Evolutionary conservation across 2,113 vertebrate species (phyloP).

Genomic region (Stegastes partitus): DNA sequence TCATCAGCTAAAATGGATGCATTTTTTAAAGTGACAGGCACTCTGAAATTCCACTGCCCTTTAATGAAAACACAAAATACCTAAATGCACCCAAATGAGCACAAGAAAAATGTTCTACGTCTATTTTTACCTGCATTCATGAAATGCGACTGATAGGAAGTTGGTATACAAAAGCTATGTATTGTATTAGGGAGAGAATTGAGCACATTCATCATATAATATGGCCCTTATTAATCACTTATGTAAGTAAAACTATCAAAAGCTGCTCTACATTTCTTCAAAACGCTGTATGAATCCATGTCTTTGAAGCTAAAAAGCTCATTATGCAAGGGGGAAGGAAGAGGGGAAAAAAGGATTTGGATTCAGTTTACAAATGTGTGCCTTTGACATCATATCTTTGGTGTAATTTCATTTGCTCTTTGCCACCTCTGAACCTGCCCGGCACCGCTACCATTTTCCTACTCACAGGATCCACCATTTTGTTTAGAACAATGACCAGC

Average conservation of each 20-base stretch:
- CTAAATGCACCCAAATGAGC: neutral
- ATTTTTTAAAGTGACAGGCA: neutral
- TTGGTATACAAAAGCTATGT: neutral
- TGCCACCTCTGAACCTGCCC: neutral
- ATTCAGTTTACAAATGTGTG: too few relatives aligned
- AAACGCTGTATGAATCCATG: neutral
- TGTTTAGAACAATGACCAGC: neutral
- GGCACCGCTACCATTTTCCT: neutral
- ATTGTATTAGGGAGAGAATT: too few relatives aligned
- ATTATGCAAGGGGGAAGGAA: neutral
- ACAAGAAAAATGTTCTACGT: neutral
- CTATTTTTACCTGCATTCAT: too few relatives aligned
- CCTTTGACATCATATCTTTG: neutral
- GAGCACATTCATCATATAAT: too few relatives aligned
- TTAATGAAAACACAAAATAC: too few relatives aligned
- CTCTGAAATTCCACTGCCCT: neutral
- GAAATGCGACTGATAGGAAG: neutral
- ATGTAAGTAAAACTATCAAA: too few relatives aligned
- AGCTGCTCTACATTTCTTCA: too few relatives aligned
- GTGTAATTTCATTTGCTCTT: neutral
- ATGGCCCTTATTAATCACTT: too few relatives aligned
- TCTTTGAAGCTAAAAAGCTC: neutral
- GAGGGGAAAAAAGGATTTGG: neutral
- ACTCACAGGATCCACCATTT: neutral
- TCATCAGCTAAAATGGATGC: constrained; percentile 2